Conservation (phyloP, 2,888 invertebrate species). For the Troides helena region DNA sequence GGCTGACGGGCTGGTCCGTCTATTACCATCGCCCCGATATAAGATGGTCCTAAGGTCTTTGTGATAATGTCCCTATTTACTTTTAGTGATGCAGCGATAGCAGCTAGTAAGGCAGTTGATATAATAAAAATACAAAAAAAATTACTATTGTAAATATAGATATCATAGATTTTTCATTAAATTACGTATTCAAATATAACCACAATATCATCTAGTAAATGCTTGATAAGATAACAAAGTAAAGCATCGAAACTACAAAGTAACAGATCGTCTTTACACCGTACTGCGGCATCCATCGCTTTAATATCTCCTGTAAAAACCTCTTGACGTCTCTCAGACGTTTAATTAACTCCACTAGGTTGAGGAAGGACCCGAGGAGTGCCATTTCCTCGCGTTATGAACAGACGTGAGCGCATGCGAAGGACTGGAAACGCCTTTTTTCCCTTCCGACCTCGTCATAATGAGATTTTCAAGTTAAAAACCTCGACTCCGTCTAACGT, state of each 20-base stretch:
- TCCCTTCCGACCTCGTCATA: too few species aligned
- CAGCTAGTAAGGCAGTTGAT: too few species aligned
- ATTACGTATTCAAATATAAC: not conserved
- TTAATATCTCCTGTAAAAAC: slow-evolving; percentile 49
- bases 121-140: too few species aligned
- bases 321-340: slow-evolving; percentile 43
- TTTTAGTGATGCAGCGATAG: too few species aligned
- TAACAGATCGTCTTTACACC: slow-evolving; percentile 9
- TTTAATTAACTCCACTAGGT: slow-evolving; percentile 63
- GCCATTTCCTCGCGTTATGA: slow-evolving; percentile 53
- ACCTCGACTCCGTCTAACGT: slow-evolving; percentile 13
- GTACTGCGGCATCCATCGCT: slow-evolving; percentile 24
- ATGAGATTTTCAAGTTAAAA: slow-evolving; percentile 32
- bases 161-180: too few species aligned
- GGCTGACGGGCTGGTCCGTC: too few species aligned
- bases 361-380: slow-evolving; percentile 42
- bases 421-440: too few species aligned
- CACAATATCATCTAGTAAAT: not conserved
- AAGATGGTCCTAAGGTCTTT: too few species aligned
- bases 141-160: too few species aligned
- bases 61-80: too few species aligned
- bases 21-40: too few species aligned
- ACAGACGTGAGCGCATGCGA: slow-evolving; percentile 56
- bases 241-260: not conserved
- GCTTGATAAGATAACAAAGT: not conserved